Conservation (phyloP, 2,113 vertebrate species). For the Taurulus bubalis region DNA sequence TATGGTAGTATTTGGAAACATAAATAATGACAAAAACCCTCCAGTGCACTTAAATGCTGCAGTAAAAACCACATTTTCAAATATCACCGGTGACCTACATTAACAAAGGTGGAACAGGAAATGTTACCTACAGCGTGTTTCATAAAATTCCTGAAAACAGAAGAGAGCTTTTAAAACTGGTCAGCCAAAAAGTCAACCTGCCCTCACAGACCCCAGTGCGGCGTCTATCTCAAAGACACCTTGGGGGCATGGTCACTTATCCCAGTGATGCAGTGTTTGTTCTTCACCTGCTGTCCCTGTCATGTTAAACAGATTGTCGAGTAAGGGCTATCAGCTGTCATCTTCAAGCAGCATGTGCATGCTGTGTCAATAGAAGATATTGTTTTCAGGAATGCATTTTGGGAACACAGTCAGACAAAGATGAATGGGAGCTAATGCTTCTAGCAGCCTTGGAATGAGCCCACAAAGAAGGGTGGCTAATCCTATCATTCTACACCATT, state of each 20-base stretch:
- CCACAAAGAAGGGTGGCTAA: slow-evolving; percentile 75
- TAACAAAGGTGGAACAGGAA: slow-evolving; percentile 52
- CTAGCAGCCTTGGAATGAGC: slow-evolving; percentile 75
- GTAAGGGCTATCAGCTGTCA: slow-evolving; percentile 54
- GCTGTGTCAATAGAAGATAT: slow-evolving; percentile 48
- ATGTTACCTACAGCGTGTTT: slow-evolving; percentile 43
- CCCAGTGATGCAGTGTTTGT: slow-evolving; percentile 50
- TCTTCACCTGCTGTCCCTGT: slow-evolving; percentile 41
- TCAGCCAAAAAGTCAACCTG: slow-evolving; percentile 34
- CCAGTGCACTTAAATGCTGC: slow-evolving; percentile 53
- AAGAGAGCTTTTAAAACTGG: slow-evolving; percentile 37
- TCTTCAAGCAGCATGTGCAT: slow-evolving; percentile 42
- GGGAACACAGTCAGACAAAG: slow-evolving; percentile 49
- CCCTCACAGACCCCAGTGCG: slow-evolving; percentile 21
- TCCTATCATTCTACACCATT: slow-evolving; percentile 83
- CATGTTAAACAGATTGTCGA: slow-evolving; percentile 62
- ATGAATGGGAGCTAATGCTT: slow-evolving; percentile 69
- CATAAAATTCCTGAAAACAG: slow-evolving; percentile 26
- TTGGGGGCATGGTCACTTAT: slow-evolving; percentile 27
- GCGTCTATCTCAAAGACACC: slow-evolving; percentile 34
- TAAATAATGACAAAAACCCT: slow-evolving; percentile 74
- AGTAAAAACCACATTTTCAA: slow-evolving; percentile 64
- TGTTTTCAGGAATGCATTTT: slow-evolving; percentile 64
- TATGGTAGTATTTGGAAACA: slow-evolving; percentile 68
- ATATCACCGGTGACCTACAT: slow-evolving; percentile 56